These are phyloP conservation scores for Solenopsis fugax DNA, from an alignment of 1,140 invertebrate genomes.

Conservation along the genomic window DNA sequence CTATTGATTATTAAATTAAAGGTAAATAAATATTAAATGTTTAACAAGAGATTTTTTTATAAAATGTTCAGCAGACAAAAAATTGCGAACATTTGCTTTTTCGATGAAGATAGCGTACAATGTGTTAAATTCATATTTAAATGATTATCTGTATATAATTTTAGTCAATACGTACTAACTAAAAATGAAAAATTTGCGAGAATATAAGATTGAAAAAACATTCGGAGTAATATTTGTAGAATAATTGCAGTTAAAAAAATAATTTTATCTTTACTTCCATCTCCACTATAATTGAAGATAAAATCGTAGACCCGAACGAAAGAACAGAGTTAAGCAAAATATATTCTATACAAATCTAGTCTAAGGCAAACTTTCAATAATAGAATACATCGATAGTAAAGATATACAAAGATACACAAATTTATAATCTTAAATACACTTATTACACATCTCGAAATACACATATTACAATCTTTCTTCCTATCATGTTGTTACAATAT, in stretches of 20 bases:
- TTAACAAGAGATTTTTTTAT: background rate
- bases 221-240: background rate
- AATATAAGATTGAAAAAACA: background rate
- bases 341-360: slow-evolving; percentile 9
- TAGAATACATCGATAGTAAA: slow-evolving; percentile 20
- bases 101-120: background rate
- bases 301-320: background rate
- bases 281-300: background rate
- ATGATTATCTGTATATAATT: background rate
- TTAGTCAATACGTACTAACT: background rate
- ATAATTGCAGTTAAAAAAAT: slow-evolving; percentile 10
- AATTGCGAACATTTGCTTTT: background rate
- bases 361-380: background rate
- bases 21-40: background rate
- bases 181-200: background rate
- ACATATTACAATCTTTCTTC: background rate
- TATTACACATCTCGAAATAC: slow-evolving; percentile 4
- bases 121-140: slow-evolving; percentile 8
- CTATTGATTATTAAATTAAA: background rate
- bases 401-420: slow-evolving; percentile 31
- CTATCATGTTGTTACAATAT: background rate
- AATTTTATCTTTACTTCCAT: background rate
- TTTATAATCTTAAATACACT: background rate
- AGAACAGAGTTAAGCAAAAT: background rate
- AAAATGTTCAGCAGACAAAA: background rate